Conservation (phyloP, 2,113 vertebrate genomes). For the Typhlomys cinereus region DNA sequence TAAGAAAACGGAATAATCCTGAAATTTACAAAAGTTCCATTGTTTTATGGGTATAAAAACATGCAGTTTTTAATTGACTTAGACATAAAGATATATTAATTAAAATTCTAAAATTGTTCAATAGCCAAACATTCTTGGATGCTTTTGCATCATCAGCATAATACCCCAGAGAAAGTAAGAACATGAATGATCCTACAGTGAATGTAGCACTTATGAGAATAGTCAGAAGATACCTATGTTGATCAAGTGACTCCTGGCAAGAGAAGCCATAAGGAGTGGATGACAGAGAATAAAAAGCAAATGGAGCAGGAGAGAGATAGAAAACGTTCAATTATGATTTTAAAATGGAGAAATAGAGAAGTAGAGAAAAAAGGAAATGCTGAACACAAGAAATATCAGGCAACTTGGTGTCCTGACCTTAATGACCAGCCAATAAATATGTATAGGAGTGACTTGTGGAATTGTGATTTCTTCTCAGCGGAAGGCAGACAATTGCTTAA, state of each 20-base stretch:
- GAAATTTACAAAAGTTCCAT: not conserved
- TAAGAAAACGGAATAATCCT: not conserved
- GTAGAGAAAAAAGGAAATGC: not conserved
- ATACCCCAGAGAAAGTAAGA: not conserved
- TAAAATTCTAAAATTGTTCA: not conserved
- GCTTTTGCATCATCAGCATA: constrained; percentile 4
- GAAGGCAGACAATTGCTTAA: not conserved
- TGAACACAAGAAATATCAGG: not conserved
- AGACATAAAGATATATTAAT: no score
- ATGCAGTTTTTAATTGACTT: not conserved
- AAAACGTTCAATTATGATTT: not conserved
- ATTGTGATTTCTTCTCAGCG: constrained; percentile 21
- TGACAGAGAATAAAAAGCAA: not conserved
- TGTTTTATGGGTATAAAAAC: not conserved
- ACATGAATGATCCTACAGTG: not conserved
- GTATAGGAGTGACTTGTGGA: not conserved
- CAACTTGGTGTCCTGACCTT: not conserved
- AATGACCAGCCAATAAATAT: not conserved
- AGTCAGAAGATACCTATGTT: not conserved
- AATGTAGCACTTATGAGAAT: not conserved
- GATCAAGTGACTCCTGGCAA: not conserved
- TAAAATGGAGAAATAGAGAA: not conserved
- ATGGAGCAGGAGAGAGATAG: not conserved
- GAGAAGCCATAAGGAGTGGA: not conserved
- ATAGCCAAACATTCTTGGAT: constrained; percentile 1